These are phyloP conservation scores for Hetaerina titia DNA, from an alignment of 2,888 invertebrate genomes.

Conservation along the genomic window DNA sequence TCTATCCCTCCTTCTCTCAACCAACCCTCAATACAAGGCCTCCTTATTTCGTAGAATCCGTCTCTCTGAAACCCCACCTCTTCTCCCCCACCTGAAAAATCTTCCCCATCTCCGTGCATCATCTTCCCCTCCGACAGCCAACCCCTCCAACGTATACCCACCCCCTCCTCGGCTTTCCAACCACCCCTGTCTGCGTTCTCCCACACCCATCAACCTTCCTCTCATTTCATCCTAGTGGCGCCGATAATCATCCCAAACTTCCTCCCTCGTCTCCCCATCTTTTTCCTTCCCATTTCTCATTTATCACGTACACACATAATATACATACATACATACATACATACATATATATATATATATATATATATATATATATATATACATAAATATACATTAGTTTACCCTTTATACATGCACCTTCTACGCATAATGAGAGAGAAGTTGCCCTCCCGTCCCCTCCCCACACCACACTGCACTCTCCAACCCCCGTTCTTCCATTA, in stretches of 20 bases:
- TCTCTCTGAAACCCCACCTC: not conserved
- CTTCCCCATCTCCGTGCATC: not conserved
- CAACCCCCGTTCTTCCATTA: not conserved
- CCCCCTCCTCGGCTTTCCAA: not conserved
- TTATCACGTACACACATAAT: not conserved
- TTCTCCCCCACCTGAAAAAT: constrained; percentile 16
- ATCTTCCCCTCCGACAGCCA: not conserved
- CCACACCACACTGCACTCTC: not conserved
- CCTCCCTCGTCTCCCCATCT: not conserved
- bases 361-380: not conserved
- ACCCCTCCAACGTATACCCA: not conserved
- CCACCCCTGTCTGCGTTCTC: not conserved
- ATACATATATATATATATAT: not conserved
- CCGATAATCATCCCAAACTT: constrained; percentile 52
- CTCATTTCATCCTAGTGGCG: constrained; percentile 43
- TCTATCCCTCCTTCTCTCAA: not conserved
- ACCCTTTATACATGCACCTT: no score
- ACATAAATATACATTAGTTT: not conserved
- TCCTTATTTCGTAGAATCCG: constrained; percentile 55
- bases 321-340: not conserved
- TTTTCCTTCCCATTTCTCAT: not conserved
- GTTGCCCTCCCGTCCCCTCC: not conserved
- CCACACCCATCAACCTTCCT: not conserved
- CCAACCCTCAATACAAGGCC: constrained; percentile 25
- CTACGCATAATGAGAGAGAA: not conserved